Conservation (phyloP, 2,797 vertebrate genomes). For the Takifugu ocellatus region DNA sequence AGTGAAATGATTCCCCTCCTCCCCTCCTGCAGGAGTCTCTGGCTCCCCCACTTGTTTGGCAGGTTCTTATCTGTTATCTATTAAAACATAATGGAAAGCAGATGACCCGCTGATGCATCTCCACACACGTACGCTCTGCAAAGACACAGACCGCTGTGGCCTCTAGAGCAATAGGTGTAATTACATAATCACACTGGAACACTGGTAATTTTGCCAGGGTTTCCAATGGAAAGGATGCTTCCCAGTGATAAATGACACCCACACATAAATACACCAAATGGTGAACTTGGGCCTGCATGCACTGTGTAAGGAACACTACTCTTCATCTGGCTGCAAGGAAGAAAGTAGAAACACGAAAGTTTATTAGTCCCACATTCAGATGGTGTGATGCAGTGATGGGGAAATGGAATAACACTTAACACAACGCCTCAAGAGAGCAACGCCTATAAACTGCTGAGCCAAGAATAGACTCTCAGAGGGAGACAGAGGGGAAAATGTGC, state of each 20-base stretch:
- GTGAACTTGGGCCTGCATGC: conserved; percentile 14
- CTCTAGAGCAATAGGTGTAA: conserved; percentile 52
- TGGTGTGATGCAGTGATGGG: conserved; percentile 49
- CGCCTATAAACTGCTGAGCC: conserved; percentile 57
- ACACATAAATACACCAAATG: conserved; percentile 17
- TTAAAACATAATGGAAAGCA: conserved; percentile 72
- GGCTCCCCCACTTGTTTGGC: conserved; percentile 71
- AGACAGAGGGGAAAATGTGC: conserved; percentile 48
- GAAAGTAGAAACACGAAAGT: conserved; percentile 16
- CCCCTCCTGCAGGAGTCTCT: conserved; percentile 40
- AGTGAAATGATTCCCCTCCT: conserved; percentile 25
- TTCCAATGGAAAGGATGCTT: conserved; percentile 31
- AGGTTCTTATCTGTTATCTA: conserved; percentile 75
- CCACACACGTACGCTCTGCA: conserved; percentile 26
- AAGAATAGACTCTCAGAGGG: conserved; percentile 54
- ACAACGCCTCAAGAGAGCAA: conserved; percentile 53
- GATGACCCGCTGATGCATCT: conserved; percentile 65
- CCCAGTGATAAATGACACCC: conserved; percentile 21
- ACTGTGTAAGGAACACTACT: conserved; percentile 8
- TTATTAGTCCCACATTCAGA: conserved; percentile 47
- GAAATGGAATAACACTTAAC: conserved; percentile 63
- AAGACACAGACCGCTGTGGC: conserved; percentile 57
- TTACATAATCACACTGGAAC: conserved; percentile 64
- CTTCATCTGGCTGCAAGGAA: conserved; percentile 2
- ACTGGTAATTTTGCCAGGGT: conserved; percentile 28